Base-by-base conservation (phyloP, 2,888 invertebrate species). In the Lasius fuliginosus region DNA sequence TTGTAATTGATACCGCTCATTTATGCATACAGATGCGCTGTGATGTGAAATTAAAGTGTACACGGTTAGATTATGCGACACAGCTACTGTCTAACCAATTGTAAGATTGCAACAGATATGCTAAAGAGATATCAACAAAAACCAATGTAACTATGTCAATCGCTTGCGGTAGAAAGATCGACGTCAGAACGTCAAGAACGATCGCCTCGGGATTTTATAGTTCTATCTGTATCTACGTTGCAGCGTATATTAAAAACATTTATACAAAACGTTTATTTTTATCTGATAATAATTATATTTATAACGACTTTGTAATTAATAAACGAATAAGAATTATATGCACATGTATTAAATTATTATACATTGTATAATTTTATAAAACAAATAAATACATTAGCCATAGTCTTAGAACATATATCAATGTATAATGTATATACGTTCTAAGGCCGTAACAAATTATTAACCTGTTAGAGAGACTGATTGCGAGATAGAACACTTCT, bases 101-200 rank as follows among this genome's bases (percentile, higher is more conserved):
- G 58, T 36, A 8, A 53, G 42, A 58, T 83, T 83, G 23, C 67
- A 15, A 76, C 76, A 36, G 18, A 67, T 76, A 76, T 76, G 74
- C 46, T 83, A 83, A 83, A 68, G 76, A 81, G 58, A 8, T 30
- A 58, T 33, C 67, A 46, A 56, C 18, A 75, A 75, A 75, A 82
- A 67, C 18, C 9, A 18, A 83, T 46, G 68, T 60, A 76, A 67
- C 76, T 73, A 12, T 83, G 82, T 68, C 76, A 81, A 81, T 81
- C 46, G 69, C 79, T 49, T 18, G 71, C 36, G 79, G 79, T 69
- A 33, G 46, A 81, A 46, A 69, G 36, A 69, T 65, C 46, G 60
- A 79, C 62, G 79, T 60, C 79, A 40, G 23, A 23, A 23, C 23
- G 46, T 3, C 33, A 71, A 69, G 69, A 69, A 60, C 46, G 27